Base-by-base conservation (phyloP, 37 sponge, comb jelly and placozoan species). In the Cladorhizidae sp. region DNA sequence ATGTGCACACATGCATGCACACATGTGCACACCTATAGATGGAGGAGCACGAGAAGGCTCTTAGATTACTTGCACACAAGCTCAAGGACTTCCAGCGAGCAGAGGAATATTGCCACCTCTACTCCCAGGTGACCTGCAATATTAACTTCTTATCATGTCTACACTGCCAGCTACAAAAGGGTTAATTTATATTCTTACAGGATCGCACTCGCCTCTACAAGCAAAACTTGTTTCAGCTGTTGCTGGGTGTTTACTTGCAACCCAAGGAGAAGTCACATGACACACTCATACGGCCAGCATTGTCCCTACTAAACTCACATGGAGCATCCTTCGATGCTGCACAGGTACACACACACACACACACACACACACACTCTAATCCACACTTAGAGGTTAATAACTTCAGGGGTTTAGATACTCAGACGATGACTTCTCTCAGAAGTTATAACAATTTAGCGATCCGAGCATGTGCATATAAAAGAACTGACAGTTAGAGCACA, bases 41-140 rank as follows among this genome's bases (percentile, higher is more conserved):
- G 92, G 92, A 87, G 29, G 83, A 91, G 73, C 92, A 91, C 73
- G 92, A 91, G 78, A 86, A 87, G 74, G 92, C 92, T 45, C 70
- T 91, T 42, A 83, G 17, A 32, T 67, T 91, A 32, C 67, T 86
- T 33, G 77, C 76, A 39, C 79, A 87, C 73, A 78, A 91, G 79
- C 70, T 91, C 17, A 68, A 79, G 43, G 87, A 91, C 52, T 80
- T 83, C 73, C 35, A 38, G 22, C 70, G 54, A 61, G 92, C 92
- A 29, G 74, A 83, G 52, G 75, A 83, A 51, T 87, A 91, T 83
- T 91, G 92, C 29, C 21, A 12, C 1, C 11, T 45, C 2, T 75
- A 91, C 57, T 91, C 92, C 23, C 67, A 83, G 77, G 91, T 90
- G 35, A 59, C 23, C 23, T 1, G 2, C 29, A 17, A 45, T 50